Evolutionary conservation across 2,797 vertebrate species (phyloP).

Genomic region (Melanotaenia boesemani): DNA sequence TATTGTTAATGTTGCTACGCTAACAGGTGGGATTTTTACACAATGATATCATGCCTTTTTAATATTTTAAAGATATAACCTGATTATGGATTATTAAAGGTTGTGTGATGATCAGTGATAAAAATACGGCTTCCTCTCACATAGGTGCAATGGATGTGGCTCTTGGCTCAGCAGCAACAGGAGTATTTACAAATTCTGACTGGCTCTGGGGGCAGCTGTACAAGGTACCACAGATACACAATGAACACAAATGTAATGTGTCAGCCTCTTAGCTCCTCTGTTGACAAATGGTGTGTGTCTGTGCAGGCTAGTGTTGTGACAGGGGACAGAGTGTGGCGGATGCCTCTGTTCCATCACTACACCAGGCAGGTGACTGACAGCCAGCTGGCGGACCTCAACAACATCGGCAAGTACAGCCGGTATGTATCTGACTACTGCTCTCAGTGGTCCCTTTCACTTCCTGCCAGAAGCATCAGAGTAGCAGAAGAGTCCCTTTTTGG

Average conservation of each 20-base stretch:
- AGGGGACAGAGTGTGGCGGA: constrained; percentile 97
- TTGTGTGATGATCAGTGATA: not conserved
- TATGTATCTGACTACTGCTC: constrained; percentile 64
- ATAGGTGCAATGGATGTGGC: constrained; percentile 95
- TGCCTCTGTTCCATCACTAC: constrained; percentile 98
- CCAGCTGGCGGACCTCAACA: constrained; percentile 94
- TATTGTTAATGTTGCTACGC: constrained; percentile 92
- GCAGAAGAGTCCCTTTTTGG: not conserved
- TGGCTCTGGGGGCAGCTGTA: constrained; percentile 94
- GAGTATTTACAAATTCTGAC: constrained; percentile 96
- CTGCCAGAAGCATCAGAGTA: constrained; percentile 4
- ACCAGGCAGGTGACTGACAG: constrained; percentile 92
- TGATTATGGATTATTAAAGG: not conserved
- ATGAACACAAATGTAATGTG: not conserved
- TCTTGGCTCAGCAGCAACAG: constrained; percentile 92
- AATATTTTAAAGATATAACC: not conserved
- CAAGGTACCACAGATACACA: constrained; percentile 80
- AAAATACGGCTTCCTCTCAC: constrained; percentile 10
- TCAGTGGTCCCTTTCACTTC: not conserved
- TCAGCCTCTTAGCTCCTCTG: constrained; percentile 25
- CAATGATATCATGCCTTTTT: not conserved
- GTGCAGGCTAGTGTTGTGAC: constrained; percentile 92
- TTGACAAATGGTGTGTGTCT: constrained; percentile 42
- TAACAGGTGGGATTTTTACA: constrained; percentile 87
- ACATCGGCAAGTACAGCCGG: constrained; percentile 94